Evolutionary conservation across 1,140 invertebrate genomes (phyloP).

Genomic region (Chrysoperla carnea): DNA sequence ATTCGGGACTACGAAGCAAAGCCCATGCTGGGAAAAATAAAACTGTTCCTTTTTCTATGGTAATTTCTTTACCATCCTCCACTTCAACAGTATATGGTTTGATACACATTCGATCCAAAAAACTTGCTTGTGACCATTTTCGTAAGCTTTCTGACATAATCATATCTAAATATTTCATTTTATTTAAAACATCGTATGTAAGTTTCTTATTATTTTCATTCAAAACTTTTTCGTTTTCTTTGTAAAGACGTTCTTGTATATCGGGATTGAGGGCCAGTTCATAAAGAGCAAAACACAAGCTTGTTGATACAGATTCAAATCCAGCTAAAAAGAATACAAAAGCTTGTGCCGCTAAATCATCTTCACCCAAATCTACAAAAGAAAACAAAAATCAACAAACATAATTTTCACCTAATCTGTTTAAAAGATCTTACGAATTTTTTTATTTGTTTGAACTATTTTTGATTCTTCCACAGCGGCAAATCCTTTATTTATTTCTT

Average conservation of each 20-base stretch:
- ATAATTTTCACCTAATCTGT: not conserved
- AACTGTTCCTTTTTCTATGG: slow-evolving; percentile 13
- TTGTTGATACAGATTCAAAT: slow-evolving; percentile 19
- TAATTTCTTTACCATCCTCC: slow-evolving; percentile 5
- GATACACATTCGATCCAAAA: slow-evolving; percentile 25
- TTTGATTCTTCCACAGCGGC: not conserved
- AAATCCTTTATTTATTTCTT: slow-evolving; percentile 3
- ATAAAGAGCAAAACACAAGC: slow-evolving; percentile 17
- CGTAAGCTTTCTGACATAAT: slow-evolving; percentile 28
- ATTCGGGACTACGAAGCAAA: slow-evolving; percentile 29
- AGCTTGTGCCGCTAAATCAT: too few relatives aligned
- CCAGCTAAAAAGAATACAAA: slow-evolving; percentile 24
- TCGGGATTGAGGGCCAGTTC: slow-evolving; percentile 31
- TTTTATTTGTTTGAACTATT: not conserved
- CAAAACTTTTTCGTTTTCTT: slow-evolving; percentile 13
- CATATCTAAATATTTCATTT: slow-evolving; percentile 17
- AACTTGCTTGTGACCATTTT: slow-evolving; percentile 27
- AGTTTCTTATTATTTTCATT: slow-evolving; percentile 4
- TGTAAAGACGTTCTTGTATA: slow-evolving; percentile 21
- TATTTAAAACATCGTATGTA: too few relatives aligned
- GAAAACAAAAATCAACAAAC: slow-evolving; percentile 10
- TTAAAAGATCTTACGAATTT: not conserved
- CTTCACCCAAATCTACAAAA: slow-evolving; percentile 8
- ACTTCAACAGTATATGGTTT: slow-evolving; percentile 23
- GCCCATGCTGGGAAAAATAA: slow-evolving; percentile 25